phyloP scores from a whole-genome alignment of 2,113 vertebrate species.

The Balaeniceps rex region DNA sequence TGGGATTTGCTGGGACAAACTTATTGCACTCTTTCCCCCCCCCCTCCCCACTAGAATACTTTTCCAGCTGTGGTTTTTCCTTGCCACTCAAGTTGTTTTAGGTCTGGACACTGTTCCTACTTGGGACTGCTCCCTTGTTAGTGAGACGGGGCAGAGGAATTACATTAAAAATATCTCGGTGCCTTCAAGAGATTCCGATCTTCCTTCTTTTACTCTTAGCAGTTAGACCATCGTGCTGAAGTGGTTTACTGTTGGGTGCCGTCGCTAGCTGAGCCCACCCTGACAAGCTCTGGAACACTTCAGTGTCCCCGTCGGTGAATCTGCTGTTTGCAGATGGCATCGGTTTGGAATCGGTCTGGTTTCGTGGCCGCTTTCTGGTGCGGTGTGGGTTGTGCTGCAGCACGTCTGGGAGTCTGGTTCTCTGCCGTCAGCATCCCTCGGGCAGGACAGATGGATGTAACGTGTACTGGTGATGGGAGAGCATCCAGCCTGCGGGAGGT shows the following conservation, averaged over 20 bases:
- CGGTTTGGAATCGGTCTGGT: background rate
- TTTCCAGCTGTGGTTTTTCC: background rate
- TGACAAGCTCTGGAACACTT: background rate
- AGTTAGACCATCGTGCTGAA: background rate
- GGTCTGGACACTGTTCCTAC: background rate
- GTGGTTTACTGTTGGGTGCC: fast-evolving
- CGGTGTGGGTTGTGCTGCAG: background rate
- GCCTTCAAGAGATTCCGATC: background rate
- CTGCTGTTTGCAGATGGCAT: background rate
- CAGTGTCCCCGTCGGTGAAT: fast-evolving
- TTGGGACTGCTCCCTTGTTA: background rate
- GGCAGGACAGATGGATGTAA: background rate
- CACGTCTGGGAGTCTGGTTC: background rate
- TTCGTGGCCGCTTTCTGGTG: background rate
- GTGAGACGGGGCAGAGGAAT: background rate
- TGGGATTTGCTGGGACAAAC: background rate
- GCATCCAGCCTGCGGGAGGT: background rate
- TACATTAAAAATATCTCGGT: background rate
- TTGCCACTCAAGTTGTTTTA: background rate
- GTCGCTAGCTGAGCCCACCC: background rate
- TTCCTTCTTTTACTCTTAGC: background rate
- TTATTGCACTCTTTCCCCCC: fast-evolving
- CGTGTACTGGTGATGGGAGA: fast-evolving
- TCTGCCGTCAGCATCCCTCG: fast-evolving
- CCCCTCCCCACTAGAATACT: fast-evolving